phyloP scores from a whole-genome alignment of 1,140 invertebrate species.

The Lepidurus arcticus region DNA sequence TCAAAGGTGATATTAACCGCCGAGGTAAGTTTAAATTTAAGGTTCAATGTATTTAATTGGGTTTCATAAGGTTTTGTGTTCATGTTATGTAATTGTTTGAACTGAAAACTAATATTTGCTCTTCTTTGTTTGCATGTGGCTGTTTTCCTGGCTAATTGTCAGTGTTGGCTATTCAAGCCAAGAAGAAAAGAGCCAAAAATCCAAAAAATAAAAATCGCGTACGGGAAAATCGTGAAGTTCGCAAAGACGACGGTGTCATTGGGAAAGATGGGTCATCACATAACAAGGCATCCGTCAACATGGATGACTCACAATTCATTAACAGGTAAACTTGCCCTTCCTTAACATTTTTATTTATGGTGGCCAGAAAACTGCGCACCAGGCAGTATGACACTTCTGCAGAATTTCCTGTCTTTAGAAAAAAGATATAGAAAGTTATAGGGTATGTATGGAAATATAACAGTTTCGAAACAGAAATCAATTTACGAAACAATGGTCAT shows the following conservation, averaged over 20 bases:
- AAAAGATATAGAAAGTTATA: too few species aligned
- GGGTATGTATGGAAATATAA: too few species aligned
- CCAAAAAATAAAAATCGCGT: constrained; percentile 21
- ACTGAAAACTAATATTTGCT: constrained; percentile 20
- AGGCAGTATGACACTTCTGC: not conserved
- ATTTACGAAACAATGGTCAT: too few species aligned
- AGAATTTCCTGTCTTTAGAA: not conserved
- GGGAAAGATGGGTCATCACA: constrained; percentile 15
- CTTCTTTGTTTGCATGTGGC: constrained; percentile 16
- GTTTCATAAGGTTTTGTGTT: not conserved
- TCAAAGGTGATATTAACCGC: constrained; percentile 32
- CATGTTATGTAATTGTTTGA: not conserved
- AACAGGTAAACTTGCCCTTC: not conserved
- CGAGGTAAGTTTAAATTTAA: constrained; percentile 23
- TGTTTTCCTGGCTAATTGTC: not conserved
- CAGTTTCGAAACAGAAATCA: too few species aligned
- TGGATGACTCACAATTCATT: not conserved
- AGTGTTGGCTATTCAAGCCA: constrained; percentile 33
- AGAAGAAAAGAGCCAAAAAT: constrained; percentile 33
- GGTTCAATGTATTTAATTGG: not conserved
- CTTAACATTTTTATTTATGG: not conserved
- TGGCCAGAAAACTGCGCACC: not conserved
- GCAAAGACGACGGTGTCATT: constrained; percentile 26
- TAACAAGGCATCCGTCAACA: constrained; percentile 8
- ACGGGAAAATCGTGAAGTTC: constrained; percentile 17